Conservation (phyloP, 2,113 vertebrate genomes). For the Diphyllodes magnificus region DNA sequence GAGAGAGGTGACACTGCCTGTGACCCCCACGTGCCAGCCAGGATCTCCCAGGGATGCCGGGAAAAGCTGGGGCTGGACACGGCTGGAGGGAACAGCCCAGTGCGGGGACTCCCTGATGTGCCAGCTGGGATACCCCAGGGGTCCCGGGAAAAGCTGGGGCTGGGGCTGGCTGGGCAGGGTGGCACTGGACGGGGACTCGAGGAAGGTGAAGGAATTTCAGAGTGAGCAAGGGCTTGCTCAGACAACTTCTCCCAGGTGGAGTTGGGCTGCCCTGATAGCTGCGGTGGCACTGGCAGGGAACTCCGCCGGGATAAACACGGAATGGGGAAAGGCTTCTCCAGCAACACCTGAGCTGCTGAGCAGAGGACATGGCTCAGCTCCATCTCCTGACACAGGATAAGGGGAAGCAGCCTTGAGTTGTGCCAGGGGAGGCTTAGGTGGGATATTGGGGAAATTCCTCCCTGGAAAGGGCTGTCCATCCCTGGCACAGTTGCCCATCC, state of each 20-base stretch:
- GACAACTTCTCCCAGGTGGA: background rate
- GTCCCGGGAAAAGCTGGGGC: background rate
- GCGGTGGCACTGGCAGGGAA: rapidly evolving
- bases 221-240: background rate
- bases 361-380: background rate
- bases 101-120: rapidly evolving
- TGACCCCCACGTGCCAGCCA: background rate
- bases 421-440: background rate
- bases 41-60: too few species aligned
- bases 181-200: rapidly evolving
- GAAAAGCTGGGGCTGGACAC: background rate
- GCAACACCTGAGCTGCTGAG: background rate
- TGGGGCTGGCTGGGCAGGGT: background rate
- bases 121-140: background rate
- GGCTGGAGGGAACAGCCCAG: background rate
- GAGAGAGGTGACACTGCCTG: background rate
- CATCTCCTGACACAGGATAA: rapidly evolving
- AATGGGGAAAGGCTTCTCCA: background rate
- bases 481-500: background rate
- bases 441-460: background rate
- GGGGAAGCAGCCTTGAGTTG: background rate
- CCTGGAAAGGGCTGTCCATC: background rate
- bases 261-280: background rate
- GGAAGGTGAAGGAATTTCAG: background rate
- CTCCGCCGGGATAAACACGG: rapidly evolving